phyloP scores from a whole-genome alignment of 2,888 invertebrate genomes.

The Leuctra nigra region DNA sequence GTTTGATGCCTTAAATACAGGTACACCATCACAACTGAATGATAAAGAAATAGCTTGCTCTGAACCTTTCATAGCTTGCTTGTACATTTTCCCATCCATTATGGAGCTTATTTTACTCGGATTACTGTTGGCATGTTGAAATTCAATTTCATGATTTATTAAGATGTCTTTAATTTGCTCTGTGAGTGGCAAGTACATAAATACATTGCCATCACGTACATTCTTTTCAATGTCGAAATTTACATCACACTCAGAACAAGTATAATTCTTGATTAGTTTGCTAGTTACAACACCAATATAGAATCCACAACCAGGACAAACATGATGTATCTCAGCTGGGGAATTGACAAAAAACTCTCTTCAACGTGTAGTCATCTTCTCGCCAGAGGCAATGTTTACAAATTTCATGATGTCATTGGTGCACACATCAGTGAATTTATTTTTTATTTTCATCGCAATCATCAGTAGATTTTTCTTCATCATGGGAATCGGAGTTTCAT shows the following conservation, averaged over 20 bases:
- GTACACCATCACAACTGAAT: slow-evolving; percentile 7
- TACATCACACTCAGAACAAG: background rate
- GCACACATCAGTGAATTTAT: background rate
- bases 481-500: background rate
- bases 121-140: no score
- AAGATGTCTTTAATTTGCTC: slow-evolving; percentile 2
- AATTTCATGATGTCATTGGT: background rate
- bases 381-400: background rate
- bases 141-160: no score
- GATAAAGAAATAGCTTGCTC: background rate
- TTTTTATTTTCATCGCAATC: background rate
- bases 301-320: background rate
- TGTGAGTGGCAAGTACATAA: background rate
- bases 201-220: background rate
- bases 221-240: background rate
- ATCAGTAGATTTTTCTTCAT: background rate
- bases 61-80: background rate
- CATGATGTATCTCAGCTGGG: background rate
- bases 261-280: background rate
- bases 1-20: background rate
- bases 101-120: no score
- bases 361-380: background rate
- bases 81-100: background rate
- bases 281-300: background rate
- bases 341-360: background rate